Percentiles rank a stretch among this genome's conserved stretches.
Conservation (phyloP, 1,140 invertebrate species). For the Oreohelix idahoensis region DNA sequence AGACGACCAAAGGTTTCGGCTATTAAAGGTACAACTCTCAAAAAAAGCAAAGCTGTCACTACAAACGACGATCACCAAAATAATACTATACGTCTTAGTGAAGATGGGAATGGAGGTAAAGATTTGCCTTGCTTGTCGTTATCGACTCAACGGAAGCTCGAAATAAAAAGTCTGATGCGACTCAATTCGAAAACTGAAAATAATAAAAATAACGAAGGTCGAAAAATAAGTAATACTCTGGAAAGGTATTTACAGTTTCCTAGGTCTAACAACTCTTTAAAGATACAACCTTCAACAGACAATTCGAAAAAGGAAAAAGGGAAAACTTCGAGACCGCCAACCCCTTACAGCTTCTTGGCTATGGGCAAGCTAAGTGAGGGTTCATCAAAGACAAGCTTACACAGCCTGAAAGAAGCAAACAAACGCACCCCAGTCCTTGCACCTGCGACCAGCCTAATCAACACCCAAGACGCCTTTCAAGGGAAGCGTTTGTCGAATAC, state of each 20-base stretch:
- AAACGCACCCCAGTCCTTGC: neutral
- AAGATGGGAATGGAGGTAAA: neutral
- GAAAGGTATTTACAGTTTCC: slow-evolving; percentile 17
- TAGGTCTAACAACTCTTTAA: neutral
- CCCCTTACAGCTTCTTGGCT: neutral
- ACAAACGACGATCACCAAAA: neutral
- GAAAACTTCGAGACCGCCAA: neutral
- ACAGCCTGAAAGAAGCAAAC: neutral
- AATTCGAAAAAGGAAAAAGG: neutral
- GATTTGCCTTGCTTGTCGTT: neutral
- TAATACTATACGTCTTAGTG: neutral
- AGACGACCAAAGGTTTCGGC: neutral
- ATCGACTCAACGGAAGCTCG: neutral
- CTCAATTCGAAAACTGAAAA: neutral
- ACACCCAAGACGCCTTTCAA: neutral
- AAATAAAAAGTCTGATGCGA: neutral
- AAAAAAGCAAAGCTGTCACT: neutral
- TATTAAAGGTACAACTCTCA: neutral
- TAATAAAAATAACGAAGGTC: neutral
- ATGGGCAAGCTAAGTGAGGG: neutral
- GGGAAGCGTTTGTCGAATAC: neutral
- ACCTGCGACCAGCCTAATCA: neutral
- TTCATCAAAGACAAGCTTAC: neutral
- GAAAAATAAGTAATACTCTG: neutral
- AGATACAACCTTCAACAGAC: neutral